These are phyloP conservation scores for Tamandua tetradactyla DNA, from an alignment of 2,797 vertebrate species.

Conservation along the genomic window DNA sequence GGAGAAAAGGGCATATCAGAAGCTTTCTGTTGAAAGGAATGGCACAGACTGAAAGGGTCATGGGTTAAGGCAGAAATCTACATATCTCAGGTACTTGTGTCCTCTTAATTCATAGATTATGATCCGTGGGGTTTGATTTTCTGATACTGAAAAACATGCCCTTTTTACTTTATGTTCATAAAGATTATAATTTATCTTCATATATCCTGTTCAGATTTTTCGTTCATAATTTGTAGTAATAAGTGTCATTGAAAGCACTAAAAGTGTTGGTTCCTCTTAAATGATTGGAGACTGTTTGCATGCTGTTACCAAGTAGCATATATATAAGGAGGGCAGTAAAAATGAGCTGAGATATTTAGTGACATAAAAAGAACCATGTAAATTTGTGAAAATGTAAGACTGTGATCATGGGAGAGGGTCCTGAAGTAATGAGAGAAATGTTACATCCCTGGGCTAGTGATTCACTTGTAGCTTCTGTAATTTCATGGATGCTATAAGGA, in stretches of 20 bases:
- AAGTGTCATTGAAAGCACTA: conserved; percentile 13
- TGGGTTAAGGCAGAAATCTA: conserved; percentile 61
- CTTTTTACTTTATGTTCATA: neutral
- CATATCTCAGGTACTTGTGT: neutral
- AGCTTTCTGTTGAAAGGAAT: conserved; percentile 73
- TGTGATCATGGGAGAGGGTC: conserved; percentile 45
- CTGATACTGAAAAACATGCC: neutral
- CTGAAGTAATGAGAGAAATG: conserved; percentile 41
- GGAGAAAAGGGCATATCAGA: conserved; percentile 85
- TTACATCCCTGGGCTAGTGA: conserved; percentile 69
- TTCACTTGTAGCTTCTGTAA: conserved; percentile 71
- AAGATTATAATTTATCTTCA: neutral
- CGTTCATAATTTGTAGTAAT: conserved; percentile 54
- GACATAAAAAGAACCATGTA: conserved; percentile 65
- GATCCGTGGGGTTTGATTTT: neutral
- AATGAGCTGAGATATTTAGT: conserved; percentile 53
- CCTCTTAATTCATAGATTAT: neutral
- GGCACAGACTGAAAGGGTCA: conserved; percentile 46
- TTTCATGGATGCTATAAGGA: conserved; percentile 80
- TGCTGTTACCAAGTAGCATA: neutral
- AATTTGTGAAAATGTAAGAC: conserved; percentile 71
- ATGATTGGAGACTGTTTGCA: conserved; percentile 47
- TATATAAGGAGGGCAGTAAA: conserved; percentile 43
- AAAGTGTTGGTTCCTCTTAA: conserved; percentile 25
- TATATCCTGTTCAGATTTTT: conserved; percentile 30